Evolutionary conservation across 2,888 invertebrate species (phyloP).

Genomic region (Drosophila dives): DNA sequence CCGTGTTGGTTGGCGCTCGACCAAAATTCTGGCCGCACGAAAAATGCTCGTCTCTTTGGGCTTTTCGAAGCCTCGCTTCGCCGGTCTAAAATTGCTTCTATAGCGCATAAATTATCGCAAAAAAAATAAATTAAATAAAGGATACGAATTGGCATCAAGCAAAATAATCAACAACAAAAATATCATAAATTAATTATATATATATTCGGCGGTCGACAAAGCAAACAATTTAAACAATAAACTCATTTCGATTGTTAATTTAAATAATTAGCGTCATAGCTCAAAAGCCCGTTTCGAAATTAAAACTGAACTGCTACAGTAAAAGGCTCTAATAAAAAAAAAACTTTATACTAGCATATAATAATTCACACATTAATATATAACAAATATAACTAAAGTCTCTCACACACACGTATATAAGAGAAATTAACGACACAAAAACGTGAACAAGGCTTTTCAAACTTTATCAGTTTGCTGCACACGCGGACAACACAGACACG

Average conservation of each 20-base stretch:
- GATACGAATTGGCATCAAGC: conserved; percentile 41
- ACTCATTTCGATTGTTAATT: conserved; percentile 53
- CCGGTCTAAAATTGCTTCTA: conserved; percentile 85
- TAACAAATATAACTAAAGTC: conserved; percentile 28
- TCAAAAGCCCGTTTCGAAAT: conserved; percentile 48
- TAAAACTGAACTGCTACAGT: conserved; percentile 21
- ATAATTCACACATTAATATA: conserved; percentile 16
- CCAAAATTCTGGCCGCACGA: conserved; percentile 80
- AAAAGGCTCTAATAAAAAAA: conserved; percentile 43
- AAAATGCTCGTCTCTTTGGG: conserved; percentile 84
- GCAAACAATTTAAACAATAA: conserved; percentile 31
- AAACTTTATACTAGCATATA: conserved; percentile 36
- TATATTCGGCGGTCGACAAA: conserved; percentile 23
- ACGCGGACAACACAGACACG: conserved; percentile 17
- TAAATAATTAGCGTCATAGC: conserved; percentile 58
- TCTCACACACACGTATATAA: neutral
- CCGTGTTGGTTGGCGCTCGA: conserved; percentile 83
- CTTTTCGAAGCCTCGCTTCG: conserved; percentile 85
- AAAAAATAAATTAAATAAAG: conserved; percentile 12
- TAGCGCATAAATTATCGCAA: conserved; percentile 58
- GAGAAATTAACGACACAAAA: conserved; percentile 9
- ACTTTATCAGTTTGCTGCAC: conserved; percentile 61
- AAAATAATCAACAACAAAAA: conserved; percentile 18
- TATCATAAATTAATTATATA: conserved; percentile 10
- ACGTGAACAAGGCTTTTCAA: conserved; percentile 48